Conservation (phyloP, 2,113 vertebrate species). For the Herpetotheres cachinnans region DNA sequence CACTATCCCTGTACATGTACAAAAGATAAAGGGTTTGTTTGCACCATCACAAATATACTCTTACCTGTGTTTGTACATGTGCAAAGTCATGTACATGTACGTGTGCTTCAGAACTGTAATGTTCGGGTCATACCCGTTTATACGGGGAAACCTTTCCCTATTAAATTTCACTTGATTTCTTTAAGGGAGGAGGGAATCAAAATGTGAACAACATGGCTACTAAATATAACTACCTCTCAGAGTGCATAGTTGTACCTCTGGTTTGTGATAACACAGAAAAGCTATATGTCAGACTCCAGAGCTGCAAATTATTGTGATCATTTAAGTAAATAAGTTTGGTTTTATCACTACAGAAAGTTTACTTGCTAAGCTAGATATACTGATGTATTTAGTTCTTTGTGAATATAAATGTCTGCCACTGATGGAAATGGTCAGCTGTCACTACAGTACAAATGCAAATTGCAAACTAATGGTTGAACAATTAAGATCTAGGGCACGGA, state of each 20-base stretch:
- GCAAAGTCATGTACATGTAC: too few relatives aligned
- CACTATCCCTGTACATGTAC: accelerated
- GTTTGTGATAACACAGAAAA: background rate
- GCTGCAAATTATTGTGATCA: background rate
- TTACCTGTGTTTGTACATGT: accelerated
- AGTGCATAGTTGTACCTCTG: background rate
- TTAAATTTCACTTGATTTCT: background rate
- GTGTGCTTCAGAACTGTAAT: background rate
- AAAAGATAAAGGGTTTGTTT: background rate
- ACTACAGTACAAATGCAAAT: conserved; percentile 60
- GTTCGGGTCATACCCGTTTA: background rate
- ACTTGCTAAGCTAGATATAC: background rate
- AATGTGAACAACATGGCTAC: background rate
- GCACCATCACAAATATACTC: background rate
- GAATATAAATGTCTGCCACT: background rate
- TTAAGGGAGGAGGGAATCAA: background rate
- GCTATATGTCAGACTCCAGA: background rate
- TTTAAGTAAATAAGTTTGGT: background rate
- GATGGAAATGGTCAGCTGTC: conserved; percentile 50
- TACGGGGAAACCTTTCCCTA: background rate
- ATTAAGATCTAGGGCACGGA: conserved; percentile 48
- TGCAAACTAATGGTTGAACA: conserved; percentile 57
- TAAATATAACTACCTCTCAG: background rate
- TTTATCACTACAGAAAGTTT: background rate
- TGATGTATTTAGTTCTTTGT: background rate